Conservation (phyloP, 2,888 invertebrate genomes). For the Melinopterus prodromus region DNA sequence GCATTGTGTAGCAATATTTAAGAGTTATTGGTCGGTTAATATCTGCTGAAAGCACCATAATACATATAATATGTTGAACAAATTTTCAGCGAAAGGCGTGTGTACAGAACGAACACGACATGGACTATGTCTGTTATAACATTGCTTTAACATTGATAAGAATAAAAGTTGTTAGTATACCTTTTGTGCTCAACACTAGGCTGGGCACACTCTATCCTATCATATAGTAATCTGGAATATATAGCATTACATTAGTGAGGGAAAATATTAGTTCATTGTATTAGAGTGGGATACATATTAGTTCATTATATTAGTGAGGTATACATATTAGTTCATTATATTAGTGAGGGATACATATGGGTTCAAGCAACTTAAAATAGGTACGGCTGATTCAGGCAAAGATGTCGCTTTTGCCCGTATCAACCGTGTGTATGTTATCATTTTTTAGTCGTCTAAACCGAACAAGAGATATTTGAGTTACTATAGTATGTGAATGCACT, state of each 20-base stretch:
- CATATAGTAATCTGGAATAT: conserved; percentile 16
- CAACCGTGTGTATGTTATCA: too few relatives aligned
- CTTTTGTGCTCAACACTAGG: conserved; percentile 17
- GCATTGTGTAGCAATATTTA: neutral
- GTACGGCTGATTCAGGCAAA: too few relatives aligned
- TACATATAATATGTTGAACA: too few relatives aligned
- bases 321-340: neutral
- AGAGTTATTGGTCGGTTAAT: too few relatives aligned
- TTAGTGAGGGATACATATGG: neutral
- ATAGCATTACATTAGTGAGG: neutral
- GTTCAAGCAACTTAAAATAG: too few relatives aligned
- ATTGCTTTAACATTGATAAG: neutral
- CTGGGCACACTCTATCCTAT: conserved; percentile 20
- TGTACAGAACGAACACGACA: neutral
- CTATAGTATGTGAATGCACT: too few relatives aligned
- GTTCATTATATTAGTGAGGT: neutral
- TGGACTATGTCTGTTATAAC: neutral
- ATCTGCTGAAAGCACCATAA: too few relatives aligned
- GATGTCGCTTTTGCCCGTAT: too few relatives aligned
- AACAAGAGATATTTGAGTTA: too few relatives aligned
- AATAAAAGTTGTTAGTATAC: neutral
- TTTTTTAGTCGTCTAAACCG: too few relatives aligned
- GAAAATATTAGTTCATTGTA: too few relatives aligned
- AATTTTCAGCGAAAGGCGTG: neutral
- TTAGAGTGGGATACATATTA: neutral